Conservation (phyloP, 1,140 invertebrate genomes). For the Caenorhabditis briggsae region DNA sequence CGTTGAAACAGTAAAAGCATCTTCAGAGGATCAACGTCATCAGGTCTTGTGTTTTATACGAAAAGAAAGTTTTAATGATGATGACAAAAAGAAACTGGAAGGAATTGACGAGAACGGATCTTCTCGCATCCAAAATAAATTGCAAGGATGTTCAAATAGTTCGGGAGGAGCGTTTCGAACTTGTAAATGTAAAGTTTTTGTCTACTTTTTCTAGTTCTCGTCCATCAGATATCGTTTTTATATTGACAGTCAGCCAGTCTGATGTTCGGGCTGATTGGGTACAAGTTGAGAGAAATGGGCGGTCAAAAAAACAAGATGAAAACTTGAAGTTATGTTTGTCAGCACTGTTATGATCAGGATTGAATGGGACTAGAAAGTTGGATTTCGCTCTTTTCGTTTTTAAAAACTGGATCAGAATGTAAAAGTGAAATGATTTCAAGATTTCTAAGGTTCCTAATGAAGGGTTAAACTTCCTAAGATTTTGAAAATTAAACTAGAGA, state of each 20-base stretch:
- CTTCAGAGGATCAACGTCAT: background rate
- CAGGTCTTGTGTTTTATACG: constrained; percentile 22
- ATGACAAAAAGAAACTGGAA: constrained; percentile 4
- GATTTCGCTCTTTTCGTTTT: background rate
- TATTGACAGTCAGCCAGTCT: background rate
- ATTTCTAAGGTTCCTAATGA: too few relatives aligned
- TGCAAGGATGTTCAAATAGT: too few relatives aligned
- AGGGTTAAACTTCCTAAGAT: too few relatives aligned
- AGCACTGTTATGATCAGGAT: constrained; percentile 21
- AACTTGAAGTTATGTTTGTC: constrained; percentile 24
- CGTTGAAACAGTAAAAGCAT: constrained; percentile 49
- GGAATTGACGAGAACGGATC: background rate
- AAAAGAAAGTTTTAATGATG: background rate
- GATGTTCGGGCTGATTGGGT: constrained; percentile 50
- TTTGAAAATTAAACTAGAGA: too few relatives aligned
- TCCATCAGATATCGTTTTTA: constrained; percentile 17
- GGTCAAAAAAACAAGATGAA: background rate
- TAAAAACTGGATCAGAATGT: too few relatives aligned
- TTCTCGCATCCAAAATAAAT: too few relatives aligned
- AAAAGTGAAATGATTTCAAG: too few relatives aligned
- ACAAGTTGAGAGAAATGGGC: constrained; percentile 3
- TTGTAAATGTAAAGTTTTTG: constrained; percentile 6
- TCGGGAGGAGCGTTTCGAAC: background rate
- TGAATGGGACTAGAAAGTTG: background rate
- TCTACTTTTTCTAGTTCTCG: constrained; percentile 45